A percentile compares a stretch with the other conserved stretches of the same genome.
These are phyloP conservation scores for Synanthedon tipuliformis DNA, from an alignment of 2,888 invertebrate genomes.

Conservation along the genomic window DNA sequence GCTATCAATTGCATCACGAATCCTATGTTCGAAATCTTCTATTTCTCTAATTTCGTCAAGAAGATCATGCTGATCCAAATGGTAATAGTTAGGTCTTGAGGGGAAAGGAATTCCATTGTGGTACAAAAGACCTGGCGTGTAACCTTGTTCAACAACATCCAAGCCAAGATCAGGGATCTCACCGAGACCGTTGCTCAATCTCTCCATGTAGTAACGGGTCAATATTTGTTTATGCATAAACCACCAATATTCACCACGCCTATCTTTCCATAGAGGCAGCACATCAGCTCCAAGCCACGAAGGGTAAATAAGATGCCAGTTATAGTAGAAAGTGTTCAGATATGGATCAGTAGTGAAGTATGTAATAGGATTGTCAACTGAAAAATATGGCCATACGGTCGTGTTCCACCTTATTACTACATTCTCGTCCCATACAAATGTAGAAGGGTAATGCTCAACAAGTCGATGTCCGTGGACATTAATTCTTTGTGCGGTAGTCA, in stretches of 20 bases:
- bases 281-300: constrained; percentile 72
- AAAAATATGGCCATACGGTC: constrained; percentile 67
- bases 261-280: constrained; percentile 63
- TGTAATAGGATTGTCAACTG: constrained; percentile 68
- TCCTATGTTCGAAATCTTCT: constrained; percentile 64
- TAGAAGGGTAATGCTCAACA: constrained; percentile 35
- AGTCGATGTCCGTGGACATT: constrained; percentile 43
- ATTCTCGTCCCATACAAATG: constrained; percentile 49
- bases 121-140: constrained; percentile 72
- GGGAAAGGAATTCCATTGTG: constrained; percentile 76
- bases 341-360: constrained; percentile 82
- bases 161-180: constrained; percentile 72
- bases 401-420: constrained; percentile 74
- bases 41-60: constrained; percentile 51
- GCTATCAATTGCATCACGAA: constrained; percentile 71
- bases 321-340: constrained; percentile 75
- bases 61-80: constrained; percentile 55
- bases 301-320: constrained; percentile 72
- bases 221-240: constrained; percentile 76
- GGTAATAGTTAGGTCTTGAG: constrained; percentile 68
- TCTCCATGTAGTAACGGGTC: constrained; percentile 80
- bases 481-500: constrained; percentile 75
- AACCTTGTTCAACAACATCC: constrained; percentile 69
- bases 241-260: constrained; percentile 75
- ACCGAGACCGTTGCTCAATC: constrained; percentile 77